A percentile compares a stretch with the other conserved stretches of the same genome.
Conservation (phyloP, 2,888 invertebrate genomes). For the Taphrorychus bicolor region DNA sequence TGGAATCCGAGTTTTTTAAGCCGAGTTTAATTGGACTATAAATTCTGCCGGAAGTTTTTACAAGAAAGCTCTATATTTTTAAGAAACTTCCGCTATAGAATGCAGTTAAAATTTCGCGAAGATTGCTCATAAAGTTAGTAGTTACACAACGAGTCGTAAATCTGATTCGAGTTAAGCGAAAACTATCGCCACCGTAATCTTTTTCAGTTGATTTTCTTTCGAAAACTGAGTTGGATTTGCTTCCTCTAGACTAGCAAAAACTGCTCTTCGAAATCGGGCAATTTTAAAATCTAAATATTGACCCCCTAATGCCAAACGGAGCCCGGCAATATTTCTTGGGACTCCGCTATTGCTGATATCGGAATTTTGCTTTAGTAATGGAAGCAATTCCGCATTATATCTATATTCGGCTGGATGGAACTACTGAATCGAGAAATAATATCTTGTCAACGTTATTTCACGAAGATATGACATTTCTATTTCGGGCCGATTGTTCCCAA, state of each 20-base stretch:
- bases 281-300: not conserved
- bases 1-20: conserved; percentile 23
- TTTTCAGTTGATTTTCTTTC: conserved; percentile 4
- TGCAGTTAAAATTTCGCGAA: conserved; percentile 27
- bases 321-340: not conserved
- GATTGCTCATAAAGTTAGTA: conserved; percentile 27
- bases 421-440: conserved; percentile 23
- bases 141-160: conserved; percentile 22
- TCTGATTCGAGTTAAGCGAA: conserved; percentile 29
- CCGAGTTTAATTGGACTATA: conserved; percentile 31
- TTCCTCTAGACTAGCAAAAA: not conserved
- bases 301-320: too few species aligned
- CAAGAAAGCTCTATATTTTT: conserved; percentile 27
- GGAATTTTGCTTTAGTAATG: conserved; percentile 17
- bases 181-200: conserved; percentile 24
- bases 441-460: conserved; percentile 21
- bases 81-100: conserved; percentile 22
- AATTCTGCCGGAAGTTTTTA: conserved; percentile 27
- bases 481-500: conserved; percentile 9
- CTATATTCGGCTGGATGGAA: conserved; percentile 19
- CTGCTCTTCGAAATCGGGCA: not conserved
- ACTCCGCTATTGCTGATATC: conserved; percentile 12
- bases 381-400: conserved; percentile 21
- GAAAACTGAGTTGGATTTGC: not conserved
- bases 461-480: conserved; percentile 21